phyloP scores from a whole-genome alignment of 2,113 vertebrate species.

The Pomatostomus ruficeps region DNA sequence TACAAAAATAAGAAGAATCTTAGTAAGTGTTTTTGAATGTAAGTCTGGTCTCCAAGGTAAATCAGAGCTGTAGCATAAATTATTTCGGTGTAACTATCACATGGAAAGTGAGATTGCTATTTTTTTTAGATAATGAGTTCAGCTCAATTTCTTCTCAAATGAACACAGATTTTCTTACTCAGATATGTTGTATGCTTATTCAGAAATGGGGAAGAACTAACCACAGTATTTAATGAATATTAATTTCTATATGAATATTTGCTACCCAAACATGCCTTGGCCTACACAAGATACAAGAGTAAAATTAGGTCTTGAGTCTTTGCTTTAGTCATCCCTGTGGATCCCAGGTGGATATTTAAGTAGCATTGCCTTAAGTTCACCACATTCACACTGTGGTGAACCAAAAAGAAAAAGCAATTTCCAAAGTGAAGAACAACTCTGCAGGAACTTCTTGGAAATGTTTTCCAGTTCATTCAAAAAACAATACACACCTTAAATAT shows the following conservation, averaged over 20 bases:
- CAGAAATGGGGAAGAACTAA: neutral
- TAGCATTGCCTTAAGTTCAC: neutral
- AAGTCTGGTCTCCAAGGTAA: neutral
- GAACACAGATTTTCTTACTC: neutral
- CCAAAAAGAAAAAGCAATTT: neutral
- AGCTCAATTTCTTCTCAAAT: neutral
- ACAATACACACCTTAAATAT: neutral
- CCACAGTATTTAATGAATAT: neutral
- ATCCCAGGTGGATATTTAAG: neutral
- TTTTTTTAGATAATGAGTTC: neutral
- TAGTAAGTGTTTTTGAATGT: neutral
- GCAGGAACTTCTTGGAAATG: neutral
- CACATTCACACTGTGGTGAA: neutral
- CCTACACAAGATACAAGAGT: neutral
- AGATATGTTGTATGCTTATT: neutral
- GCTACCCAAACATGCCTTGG: neutral
- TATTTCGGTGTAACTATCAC: neutral
- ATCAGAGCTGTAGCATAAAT: neutral
- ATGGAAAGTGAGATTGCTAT: neutral
- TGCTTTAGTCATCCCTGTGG: neutral
- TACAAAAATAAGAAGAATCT: neutral
- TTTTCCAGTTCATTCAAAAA: neutral
- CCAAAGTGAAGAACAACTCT: neutral
- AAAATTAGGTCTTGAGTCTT: neutral
- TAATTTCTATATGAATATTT: neutral